Percentiles rank a stretch among this genome's conserved stretches.
Evolutionary conservation across 2,888 invertebrate species (phyloP).

Genomic region (Tipula lateralis): DNA sequence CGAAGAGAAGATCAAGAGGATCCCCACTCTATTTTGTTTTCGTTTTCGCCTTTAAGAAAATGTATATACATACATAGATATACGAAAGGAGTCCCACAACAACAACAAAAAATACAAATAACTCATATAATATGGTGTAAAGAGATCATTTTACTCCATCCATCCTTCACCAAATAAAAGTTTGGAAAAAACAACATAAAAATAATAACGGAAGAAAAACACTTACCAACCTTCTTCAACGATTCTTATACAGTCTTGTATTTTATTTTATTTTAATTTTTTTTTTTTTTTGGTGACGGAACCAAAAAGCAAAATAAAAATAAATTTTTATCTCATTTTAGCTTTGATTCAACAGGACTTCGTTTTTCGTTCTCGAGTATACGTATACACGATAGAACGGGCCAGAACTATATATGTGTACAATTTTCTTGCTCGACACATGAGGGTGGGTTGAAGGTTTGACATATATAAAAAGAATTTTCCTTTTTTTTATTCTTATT

Average conservation of each 20-base stretch:
- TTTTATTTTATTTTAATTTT: no score
- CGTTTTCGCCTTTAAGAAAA: not conserved
- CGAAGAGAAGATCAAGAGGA: not conserved
- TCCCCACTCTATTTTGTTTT: not conserved
- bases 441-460: not conserved
- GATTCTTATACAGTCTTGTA: not conserved
- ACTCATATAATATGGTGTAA: conserved; percentile 19
- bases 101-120: not conserved
- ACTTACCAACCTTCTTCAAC: not conserved
- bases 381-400: not conserved
- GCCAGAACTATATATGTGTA: not conserved
- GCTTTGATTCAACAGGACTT: conserved; percentile 7
- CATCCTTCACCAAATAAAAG: not conserved
- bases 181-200: not conserved
- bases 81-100: not conserved
- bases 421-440: not conserved
- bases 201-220: conserved; percentile 11
- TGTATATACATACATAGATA: no score
- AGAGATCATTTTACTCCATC: conserved; percentile 11
- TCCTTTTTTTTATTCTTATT: not conserved
- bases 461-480: not conserved
- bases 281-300: not conserved
- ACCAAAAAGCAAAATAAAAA: conserved; percentile 24
- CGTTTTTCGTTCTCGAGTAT: not conserved
- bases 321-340: conserved; percentile 19